A percentile compares a stretch with the other conserved stretches of the same genome.
Evolutionary conservation across 2,113 vertebrate genomes (phyloP).

Genomic region (Tachysurus vachellii): DNA sequence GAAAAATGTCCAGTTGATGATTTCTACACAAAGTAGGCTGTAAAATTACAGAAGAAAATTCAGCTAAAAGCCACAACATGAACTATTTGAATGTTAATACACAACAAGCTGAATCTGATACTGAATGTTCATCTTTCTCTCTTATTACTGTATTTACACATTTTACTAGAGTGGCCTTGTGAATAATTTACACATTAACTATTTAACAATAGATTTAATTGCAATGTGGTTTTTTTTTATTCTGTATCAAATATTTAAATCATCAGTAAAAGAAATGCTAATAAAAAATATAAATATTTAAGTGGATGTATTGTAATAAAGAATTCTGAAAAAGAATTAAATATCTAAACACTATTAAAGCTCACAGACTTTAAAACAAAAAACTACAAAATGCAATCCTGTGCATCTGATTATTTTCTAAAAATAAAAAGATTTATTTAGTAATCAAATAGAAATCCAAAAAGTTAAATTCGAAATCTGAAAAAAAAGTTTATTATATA

Average conservation of each 20-base stretch:
- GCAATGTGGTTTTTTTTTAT: background rate
- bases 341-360: background rate
- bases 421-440: background rate
- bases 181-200: background rate
- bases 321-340: background rate
- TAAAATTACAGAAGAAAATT: background rate
- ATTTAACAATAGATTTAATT: background rate
- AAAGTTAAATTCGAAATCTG: background rate
- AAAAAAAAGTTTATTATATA: no score
- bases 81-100: background rate
- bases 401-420: background rate
- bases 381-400: background rate
- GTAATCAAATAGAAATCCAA: background rate
- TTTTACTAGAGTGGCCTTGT: background rate
- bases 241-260: background rate
- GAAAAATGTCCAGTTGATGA: no score
- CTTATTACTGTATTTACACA: background rate
- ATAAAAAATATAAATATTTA: background rate
- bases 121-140: background rate
- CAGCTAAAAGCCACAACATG: background rate
- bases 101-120: background rate
- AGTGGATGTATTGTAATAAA: background rate
- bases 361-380: no score
- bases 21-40: background rate
- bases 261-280: background rate